Base-by-base conservation (phyloP, 2,113 vertebrate genomes). In the Gobius niger region DNA sequence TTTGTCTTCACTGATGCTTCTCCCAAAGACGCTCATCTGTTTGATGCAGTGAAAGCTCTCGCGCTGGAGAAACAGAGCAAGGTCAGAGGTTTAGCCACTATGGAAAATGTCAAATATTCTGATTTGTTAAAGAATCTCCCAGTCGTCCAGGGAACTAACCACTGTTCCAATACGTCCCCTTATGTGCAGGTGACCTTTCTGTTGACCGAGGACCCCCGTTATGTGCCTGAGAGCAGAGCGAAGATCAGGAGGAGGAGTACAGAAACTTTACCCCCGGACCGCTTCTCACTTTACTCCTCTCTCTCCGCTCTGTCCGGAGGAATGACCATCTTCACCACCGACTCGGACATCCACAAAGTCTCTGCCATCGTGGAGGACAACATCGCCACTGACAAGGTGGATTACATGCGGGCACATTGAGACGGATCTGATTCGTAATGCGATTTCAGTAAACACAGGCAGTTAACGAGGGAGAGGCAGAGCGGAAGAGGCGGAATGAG, bases 1-100 rank as follows among this genome's bases (percentile, higher is more conserved):
- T 96, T 95, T 47, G 95, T 96, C 2, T 95, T 96, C 85, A 96
- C 95, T 0, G 95, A 95, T 0, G 94, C 95, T 9, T 95, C 95
- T 9, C 92, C 95, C 15, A 96, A 95, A 87, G 95, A 96, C 0
- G 83, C 70, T 11, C 80, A 95, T 76, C 80, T 96, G 70, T 92
- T 91, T 65, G 88, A 78, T 57, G 82, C 78, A 0, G 91, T 96
- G 47, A 94, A 94, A 69, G 93, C 94, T 19, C 88, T 95, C 5
- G 79, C 88, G 4, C 90, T 88, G 34, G 92, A 95, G 71, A 93
- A 90, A 70, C 92, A 89, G 70, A 94, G 91, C 89, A 94, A 94
- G 91, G 95, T 95, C 67, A 7, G 65, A 44, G 6, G 3, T 42
- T n/a, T 10, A 54, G 9, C 24, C 8, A 9, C 5, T 9, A 2